Percentiles rank a stretch among this genome's conserved stretches.
Conservation (phyloP, 2,113 vertebrate genomes). For the pig (Sus scrofa) region T2T-Sscrofa CM000812.6:185700001-185700500, state of each 20-base stretch:
- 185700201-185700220: slow-evolving; percentile 41
- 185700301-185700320: background rate
- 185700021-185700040: slow-evolving; percentile 26
- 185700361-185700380: slow-evolving; percentile 65
- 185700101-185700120: slow-evolving; percentile 43
- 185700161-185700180: slow-evolving; percentile 27
- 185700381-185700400: slow-evolving; percentile 4
- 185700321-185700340: slow-evolving; percentile 38
- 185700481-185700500: slow-evolving; percentile 62
- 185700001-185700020: background rate
- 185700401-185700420: slow-evolving; percentile 39
- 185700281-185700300: slow-evolving; percentile 27
- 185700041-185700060: slow-evolving; percentile 15
- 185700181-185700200: background rate
- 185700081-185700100: background rate
- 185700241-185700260: background rate
- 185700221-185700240: slow-evolving; percentile 50
- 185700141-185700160: slow-evolving; percentile 65
- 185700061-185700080: background rate
- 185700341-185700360: slow-evolving; percentile 60
- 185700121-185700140: background rate
- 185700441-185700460: slow-evolving; percentile 33
- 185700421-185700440: slow-evolving; percentile 36
- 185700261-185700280: slow-evolving; percentile 63
- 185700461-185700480: slow-evolving; percentile 43